These are phyloP conservation scores for Phyto melanocephala DNA, from an alignment of 2,888 invertebrate genomes.

Conservation along the genomic window DNA sequence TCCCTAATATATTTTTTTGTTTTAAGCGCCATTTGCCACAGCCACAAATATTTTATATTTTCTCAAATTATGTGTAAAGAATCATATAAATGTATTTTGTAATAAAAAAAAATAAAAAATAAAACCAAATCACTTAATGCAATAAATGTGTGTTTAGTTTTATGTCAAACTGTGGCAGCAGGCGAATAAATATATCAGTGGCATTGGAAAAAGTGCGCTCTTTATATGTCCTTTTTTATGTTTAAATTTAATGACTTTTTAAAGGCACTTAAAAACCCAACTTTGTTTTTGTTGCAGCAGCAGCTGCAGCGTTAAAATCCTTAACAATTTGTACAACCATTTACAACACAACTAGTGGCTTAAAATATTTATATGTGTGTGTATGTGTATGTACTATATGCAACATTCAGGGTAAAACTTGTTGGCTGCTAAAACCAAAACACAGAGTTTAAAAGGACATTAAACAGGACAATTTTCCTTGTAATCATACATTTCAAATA, in stretches of 20 bases:
- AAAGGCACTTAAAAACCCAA: conserved; percentile 5
- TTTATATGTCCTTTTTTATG: conserved; percentile 5
- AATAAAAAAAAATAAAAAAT: not conserved
- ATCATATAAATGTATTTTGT: too few relatives aligned
- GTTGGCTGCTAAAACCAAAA: not conserved
- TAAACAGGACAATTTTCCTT: not conserved
- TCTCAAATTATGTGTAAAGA: too few relatives aligned
- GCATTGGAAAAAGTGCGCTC: not conserved
- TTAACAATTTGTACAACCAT: not conserved
- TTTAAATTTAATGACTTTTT: conserved; percentile 30
- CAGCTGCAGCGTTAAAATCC: not conserved
- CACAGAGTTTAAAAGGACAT: not conserved
- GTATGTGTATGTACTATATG: too few relatives aligned
- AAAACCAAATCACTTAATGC: not conserved
- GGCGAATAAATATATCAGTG: not conserved
- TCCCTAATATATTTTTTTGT: too few relatives aligned
- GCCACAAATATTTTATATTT: not conserved
- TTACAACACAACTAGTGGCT: not conserved
- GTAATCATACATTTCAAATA: not conserved
- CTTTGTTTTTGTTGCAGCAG: not conserved
- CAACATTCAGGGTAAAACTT: not conserved
- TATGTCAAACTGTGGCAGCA: not conserved
- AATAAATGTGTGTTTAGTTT: conserved; percentile 11
- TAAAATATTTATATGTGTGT: too few relatives aligned
- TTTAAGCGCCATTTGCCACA: not conserved